Base-by-base conservation (phyloP, 1,140 invertebrate species). In the Cephus cinctus region DNA sequence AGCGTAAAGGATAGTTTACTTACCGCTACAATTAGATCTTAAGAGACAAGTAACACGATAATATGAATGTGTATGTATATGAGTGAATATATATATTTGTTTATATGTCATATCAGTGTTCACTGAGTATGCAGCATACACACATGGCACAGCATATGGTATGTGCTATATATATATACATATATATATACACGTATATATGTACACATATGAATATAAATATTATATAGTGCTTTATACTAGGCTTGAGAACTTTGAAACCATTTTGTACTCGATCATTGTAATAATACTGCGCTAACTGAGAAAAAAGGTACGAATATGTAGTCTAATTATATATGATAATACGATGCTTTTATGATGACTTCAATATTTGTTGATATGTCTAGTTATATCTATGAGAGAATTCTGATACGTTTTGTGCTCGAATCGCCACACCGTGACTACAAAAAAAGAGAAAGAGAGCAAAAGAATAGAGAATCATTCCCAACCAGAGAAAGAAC, bases 341-440 rank as follows among this genome's bases (percentile, higher is more conserved):
- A 68, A 65, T 63, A 61, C 60, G 64, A 75, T 66, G 73, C 74
- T 76, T 76, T 71, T 75, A 73, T 75, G 73, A 76, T 75, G 73
- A 72, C 52, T 63, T 69, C 65, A 69, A 56, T 70, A 66, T 75
- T 68, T 67, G 59, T 69, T 62, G 64, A 66, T 59, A 66, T 61
- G 48, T 64, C 51, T 63, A 63, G 56, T 60, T n/a, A n/a, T n/a
- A 25, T 56, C 47, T 52, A 61, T 61, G 43, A 54, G 54, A 52
- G 48, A 42, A 30, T n/a, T n/a, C n/a, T n/a, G n/a, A n/a, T n/a
- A n/a, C n/a, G n/a, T n/a, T n/a, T n/a, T n/a, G n/a, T n/a, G n/a
- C n/a, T n/a, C n/a, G n/a, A n/a, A n/a, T n/a, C n/a, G n/a, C n/a
- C n/a, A n/a, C n/a, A n/a, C n/a, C n/a, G n/a, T n/a, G n/a, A 46